Conservation (phyloP, 2,888 invertebrate genomes). For the Poecilus cupreus region DNA sequence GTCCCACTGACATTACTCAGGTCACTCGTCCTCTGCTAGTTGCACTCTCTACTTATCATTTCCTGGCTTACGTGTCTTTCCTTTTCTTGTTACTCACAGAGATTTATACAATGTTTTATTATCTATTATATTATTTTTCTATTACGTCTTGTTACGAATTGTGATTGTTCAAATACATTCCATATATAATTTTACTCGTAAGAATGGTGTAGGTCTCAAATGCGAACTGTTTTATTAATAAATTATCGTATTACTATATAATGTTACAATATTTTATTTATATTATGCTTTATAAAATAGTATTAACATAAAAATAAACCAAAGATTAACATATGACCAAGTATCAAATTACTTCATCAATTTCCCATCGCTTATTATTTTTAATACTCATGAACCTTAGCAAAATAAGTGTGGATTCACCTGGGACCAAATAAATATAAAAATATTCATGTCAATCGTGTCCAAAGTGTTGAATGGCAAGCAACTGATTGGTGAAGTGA, state of each 20-base stretch:
- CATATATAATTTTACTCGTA: slow-evolving; percentile 48
- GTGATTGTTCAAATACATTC: slow-evolving; percentile 52
- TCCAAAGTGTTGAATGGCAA: slow-evolving; percentile 75
- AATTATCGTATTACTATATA: slow-evolving; percentile 49
- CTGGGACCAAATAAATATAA: background rate
- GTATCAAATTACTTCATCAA: background rate
- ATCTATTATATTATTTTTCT: slow-evolving; percentile 51
- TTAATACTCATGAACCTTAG: no score
- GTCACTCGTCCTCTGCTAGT: background rate
- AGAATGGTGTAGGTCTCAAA: slow-evolving; percentile 49
- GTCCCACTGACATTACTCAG: background rate
- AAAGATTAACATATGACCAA: slow-evolving; percentile 45
- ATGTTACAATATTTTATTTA: slow-evolving; percentile 45
- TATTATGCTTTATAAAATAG: slow-evolving; percentile 57
- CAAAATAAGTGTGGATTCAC: background rate
- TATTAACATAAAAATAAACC: slow-evolving; percentile 50
- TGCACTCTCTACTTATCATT: background rate
- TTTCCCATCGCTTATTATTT: no score
- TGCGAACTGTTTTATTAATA: slow-evolving; percentile 40
- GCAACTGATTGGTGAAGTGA: slow-evolving; percentile 79
- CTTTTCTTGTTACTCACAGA: slow-evolving; percentile 17
- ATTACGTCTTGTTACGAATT: slow-evolving; percentile 34
- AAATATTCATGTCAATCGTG: slow-evolving; percentile 32
- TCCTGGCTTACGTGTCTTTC: slow-evolving; percentile 4
- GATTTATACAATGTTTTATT: slow-evolving; percentile 48